Base-by-base conservation (phyloP, 2,888 invertebrate species). In the Sarcophaga variegata region DNA sequence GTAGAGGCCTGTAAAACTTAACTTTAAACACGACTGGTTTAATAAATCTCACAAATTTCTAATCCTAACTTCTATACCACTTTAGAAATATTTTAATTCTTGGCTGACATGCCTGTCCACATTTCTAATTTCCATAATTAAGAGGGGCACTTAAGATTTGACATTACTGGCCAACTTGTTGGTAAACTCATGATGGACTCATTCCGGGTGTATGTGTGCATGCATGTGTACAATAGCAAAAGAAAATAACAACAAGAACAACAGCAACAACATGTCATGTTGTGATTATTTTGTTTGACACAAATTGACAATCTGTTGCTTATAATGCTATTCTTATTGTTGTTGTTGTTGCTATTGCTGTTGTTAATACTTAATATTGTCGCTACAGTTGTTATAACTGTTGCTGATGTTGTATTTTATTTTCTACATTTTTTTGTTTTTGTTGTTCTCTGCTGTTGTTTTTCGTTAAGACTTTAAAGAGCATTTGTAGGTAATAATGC, bases 241-340 rank as follows among this genome's bases (percentile, higher is more conserved):
- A 54, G 54, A 37, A 37, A 37, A 6, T 8, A 37, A 37, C 6
- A 49, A 54, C 0, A 54, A 54, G 0, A 20, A 1, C 54, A 54
- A 54, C 14, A 17, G 17, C 76, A 84, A 87, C 84, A 84, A 83
- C 83, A 84, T 87, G 84, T 81, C 87, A 87, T 84, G 87, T 87
- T 87, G 87, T 84, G 87, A 87, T 87, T 87, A 87, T 87, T 84
- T 87, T 87, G 86, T 81, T 87, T 87, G 87, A 87, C 87, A 87
- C 84, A 87, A 87, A 84, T 87, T 87, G 87, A 87, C 87, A 87
- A 87, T 87, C 84, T 87, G 84, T 87, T 84, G 81, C 81, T 84
- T 76, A 80, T 80, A 82, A 83, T 12, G 4, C 14, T 54, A 54
- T 14, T 66, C 54, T 64, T 66, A 66, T 76, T 45, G 17, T 62